These are phyloP conservation scores for Tenthredo amoena DNA, from an alignment of 2,888 invertebrate species.

Conservation along the genomic window DNA sequence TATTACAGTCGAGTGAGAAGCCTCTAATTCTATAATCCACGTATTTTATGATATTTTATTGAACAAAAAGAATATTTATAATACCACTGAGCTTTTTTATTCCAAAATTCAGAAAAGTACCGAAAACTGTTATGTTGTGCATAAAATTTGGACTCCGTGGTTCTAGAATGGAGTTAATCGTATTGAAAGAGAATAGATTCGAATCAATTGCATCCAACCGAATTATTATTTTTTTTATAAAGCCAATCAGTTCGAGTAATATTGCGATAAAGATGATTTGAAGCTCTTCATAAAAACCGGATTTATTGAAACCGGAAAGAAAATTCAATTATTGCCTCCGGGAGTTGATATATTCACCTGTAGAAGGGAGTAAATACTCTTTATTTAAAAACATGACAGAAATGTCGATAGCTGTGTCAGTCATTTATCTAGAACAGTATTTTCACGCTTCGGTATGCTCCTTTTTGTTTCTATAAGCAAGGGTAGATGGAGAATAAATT, in stretches of 20 bases:
- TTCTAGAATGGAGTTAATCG: no score
- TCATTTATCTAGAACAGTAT: neutral
- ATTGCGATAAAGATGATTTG: no score
- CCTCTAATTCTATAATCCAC: neutral
- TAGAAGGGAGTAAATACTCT: no score
- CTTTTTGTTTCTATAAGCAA: neutral
- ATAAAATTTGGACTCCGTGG: neutral
- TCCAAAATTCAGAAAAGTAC: neutral
- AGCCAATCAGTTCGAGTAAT: no score
- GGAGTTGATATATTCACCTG: no score
- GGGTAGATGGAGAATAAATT: neutral
- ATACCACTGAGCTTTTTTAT: neutral
- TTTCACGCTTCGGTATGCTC: neutral
- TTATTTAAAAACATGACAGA: neutral
- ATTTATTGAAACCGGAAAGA: no score
- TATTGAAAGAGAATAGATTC: no score
- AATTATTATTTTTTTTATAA: no score
- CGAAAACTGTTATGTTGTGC: neutral
- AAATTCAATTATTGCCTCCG: no score
- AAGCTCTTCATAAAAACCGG: no score
- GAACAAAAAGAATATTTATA: neutral
- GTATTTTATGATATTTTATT: neutral
- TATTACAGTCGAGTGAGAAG: neutral
- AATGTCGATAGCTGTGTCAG: neutral
- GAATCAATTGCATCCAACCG: no score